phyloP scores from a whole-genome alignment of 2,797 vertebrate genomes.

The Mergus octosetaceus region DNA sequence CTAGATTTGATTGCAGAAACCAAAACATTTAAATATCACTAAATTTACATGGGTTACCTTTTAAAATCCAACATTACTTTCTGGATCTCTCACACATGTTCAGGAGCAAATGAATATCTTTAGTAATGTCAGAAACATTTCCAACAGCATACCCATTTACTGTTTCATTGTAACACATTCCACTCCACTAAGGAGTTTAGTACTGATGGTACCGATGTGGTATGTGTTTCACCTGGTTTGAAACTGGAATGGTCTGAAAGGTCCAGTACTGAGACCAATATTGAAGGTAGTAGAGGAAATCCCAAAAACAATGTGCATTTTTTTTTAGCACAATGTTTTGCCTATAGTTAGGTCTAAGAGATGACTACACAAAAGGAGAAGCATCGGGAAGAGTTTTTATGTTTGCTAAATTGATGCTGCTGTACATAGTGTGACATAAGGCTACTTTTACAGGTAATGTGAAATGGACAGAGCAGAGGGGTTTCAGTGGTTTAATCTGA shows the following conservation, averaged over 20 bases:
- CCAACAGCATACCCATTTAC: neutral
- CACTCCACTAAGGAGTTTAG: accelerated
- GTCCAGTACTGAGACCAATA: neutral
- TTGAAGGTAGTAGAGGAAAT: neutral
- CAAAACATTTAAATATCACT: neutral
- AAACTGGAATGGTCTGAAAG: neutral
- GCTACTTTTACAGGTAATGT: neutral
- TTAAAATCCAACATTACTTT: neutral
- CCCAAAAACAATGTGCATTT: neutral
- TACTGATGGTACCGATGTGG: neutral
- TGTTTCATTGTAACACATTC: neutral
- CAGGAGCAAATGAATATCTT: neutral
- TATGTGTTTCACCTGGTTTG: neutral
- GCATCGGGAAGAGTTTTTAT: accelerated
- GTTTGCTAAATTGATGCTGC: neutral
- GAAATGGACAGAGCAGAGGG: neutral
- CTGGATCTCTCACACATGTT: neutral
- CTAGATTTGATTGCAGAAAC: neutral
- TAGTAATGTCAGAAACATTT: neutral
- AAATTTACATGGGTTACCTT: neutral
- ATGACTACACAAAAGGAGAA: neutral
- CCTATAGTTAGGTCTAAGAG: neutral
- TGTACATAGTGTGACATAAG: accelerated
- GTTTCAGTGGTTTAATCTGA: neutral
- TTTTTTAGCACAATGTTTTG: neutral